Conservation (phyloP, 2,797 vertebrate species). For the Ceryle rudis region DNA sequence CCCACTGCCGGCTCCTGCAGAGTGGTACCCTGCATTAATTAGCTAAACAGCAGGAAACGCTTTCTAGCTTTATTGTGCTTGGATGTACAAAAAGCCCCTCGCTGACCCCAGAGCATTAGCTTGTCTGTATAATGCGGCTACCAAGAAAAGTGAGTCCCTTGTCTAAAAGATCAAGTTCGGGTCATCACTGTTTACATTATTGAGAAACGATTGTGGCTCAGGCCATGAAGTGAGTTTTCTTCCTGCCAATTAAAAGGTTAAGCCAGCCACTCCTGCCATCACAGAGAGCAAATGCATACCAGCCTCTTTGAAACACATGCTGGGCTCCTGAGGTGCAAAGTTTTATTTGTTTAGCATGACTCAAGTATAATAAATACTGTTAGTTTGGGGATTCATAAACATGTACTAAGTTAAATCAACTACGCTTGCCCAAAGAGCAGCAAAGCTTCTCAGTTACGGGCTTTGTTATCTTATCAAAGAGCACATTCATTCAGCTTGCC, state of each 20-base stretch:
- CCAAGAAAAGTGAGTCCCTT: slow-evolving; percentile 20
- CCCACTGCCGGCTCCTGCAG: neutral
- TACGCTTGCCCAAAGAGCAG: slow-evolving; percentile 10
- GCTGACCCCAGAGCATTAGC: neutral
- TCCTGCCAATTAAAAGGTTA: slow-evolving; percentile 50
- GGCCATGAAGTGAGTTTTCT: slow-evolving; percentile 21
- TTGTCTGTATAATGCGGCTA: neutral
- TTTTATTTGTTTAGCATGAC: slow-evolving; percentile 50
- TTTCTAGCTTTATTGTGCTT: slow-evolving; percentile 42
- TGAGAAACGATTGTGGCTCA: neutral
- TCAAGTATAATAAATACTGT: slow-evolving; percentile 29
- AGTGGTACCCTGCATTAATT: slow-evolving; percentile 48
- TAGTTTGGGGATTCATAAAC: slow-evolving; percentile 44
- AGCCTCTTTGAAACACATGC: neutral
- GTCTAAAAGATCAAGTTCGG: slow-evolving; percentile 63
- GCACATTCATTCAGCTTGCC: slow-evolving; percentile 61
- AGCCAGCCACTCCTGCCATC: neutral
- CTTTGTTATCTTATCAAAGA: slow-evolving; percentile 74
- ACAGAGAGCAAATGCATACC: neutral
- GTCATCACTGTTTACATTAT: slow-evolving; percentile 54
- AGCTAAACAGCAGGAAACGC: slow-evolving; percentile 50
- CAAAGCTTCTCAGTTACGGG: slow-evolving; percentile 51
- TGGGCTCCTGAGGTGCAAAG: slow-evolving; percentile 30
- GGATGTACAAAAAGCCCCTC: neutral
- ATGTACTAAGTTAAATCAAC: slow-evolving; percentile 51